Evolutionary conservation across 2,888 invertebrate species (phyloP), one percentile per base, ranked within the genome.

Genomic region (Luffia ferchaultella): DNA sequence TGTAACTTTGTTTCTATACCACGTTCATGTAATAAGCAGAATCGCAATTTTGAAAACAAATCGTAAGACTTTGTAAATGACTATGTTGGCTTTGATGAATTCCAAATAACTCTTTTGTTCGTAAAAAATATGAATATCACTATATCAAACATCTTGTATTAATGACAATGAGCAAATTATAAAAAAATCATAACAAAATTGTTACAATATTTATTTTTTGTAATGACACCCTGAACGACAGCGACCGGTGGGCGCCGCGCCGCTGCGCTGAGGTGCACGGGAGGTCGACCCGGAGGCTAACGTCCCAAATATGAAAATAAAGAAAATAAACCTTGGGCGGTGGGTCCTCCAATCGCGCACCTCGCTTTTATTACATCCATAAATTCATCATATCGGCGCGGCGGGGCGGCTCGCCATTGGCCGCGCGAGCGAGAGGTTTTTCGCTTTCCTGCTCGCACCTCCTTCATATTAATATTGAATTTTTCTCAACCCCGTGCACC

Each of bases 391-490:
- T 88, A 88, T 88, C 88, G 82, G 77, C 80, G 70, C 71, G 68
- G 68, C 73, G 69, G 72, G 74, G 69, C 68, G 63, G 71, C 75
- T 80, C 79, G 79, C 85, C 82, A 85, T 85, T 85, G 85, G 85
- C 76, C 82, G 82, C 68, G 78, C 68, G 69, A 83, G 71, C 62
- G 76, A 76, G 84, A 85, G 65, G 76, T 77, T 77, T 62, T 54
- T 68, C 74, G 74, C 64, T 62, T 60, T 86, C 86, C 85, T 86
- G 67, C 85, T 85, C 84, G 78, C 86, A 86, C 87, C 87, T 86
- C 88, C 87, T 86, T 85, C 87, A 89, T 90, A 90, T 90, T 90
- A 90, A 90, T 90, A 90, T 90, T 89, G 88, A 89, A 90, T 90
- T 90, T 90, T 89, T 89, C 83, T 85, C 86, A 85, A 83, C 85